Evolutionary conservation across 2,113 vertebrate species (phyloP).

Genomic region (Labeo rohita): DNA sequence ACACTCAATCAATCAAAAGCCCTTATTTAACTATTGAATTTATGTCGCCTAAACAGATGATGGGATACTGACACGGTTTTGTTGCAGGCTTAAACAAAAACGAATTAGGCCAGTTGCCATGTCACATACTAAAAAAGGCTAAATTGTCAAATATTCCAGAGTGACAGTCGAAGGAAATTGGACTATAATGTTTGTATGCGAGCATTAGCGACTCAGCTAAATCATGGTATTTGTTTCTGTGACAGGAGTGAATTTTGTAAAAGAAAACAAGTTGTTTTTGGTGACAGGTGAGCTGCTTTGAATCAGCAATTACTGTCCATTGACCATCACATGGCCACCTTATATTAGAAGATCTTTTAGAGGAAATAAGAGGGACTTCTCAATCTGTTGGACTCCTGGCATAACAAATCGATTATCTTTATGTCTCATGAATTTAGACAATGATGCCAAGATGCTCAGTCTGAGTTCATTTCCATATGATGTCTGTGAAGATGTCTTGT

Average conservation of each 20-base stretch:
- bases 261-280: slow-evolving; percentile 28
- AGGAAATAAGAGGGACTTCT: not conserved
- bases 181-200: slow-evolving; percentile 2
- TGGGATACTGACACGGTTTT: slow-evolving; percentile 33
- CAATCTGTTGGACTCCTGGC: not conserved
- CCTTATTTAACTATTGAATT: slow-evolving; percentile 8
- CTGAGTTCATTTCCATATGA: not conserved
- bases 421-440: not conserved
- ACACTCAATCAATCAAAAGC: slow-evolving; percentile 21
- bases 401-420: not conserved
- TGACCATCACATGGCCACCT: slow-evolving; percentile 39
- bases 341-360: slow-evolving; percentile 26
- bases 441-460: not conserved
- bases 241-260: slow-evolving; percentile 29
- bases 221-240: slow-evolving; percentile 33
- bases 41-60: slow-evolving; percentile 10
- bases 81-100: slow-evolving; percentile 38
- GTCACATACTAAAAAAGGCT: not conserved
- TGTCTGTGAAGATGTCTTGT: not conserved
- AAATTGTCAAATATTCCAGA: not conserved
- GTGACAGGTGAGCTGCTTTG: not conserved
- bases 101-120: not conserved
- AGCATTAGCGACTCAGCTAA: not conserved
- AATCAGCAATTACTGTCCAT: not conserved
- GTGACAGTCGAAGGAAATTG: slow-evolving; percentile 21